Percentiles rank a stretch among this genome's conserved stretches.
phyloP scores from a whole-genome alignment of 2,113 vertebrate species.

The Ranitomeya variabilis region DNA sequence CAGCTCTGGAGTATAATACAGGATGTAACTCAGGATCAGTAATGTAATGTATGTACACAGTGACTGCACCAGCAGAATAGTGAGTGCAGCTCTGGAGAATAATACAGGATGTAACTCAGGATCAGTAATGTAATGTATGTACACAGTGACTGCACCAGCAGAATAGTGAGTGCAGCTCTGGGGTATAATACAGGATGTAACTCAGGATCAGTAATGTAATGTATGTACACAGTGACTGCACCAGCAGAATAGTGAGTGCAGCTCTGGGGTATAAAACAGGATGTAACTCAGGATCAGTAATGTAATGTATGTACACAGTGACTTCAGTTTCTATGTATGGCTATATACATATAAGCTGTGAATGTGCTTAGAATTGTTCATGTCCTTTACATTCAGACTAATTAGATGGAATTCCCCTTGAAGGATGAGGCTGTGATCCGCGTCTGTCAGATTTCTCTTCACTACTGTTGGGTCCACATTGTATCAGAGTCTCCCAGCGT shows the following conservation, averaged over 20 bases:
- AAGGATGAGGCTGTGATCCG: not conserved
- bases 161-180: no score
- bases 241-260: not conserved
- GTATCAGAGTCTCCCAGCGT: not conserved
- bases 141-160: no score
- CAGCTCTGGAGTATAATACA: no score
- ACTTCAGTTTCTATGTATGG: not conserved
- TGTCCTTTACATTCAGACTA: not conserved
- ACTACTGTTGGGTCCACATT: not conserved
- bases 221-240: no score
- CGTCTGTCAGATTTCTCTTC: not conserved
- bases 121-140: no score
- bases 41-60: no score
- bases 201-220: no score
- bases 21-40: no score
- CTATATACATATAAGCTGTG: not conserved
- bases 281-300: not conserved
- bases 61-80: no score
- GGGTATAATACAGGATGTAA: no score
- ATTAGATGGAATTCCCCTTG: not conserved
- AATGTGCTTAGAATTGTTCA: not conserved
- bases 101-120: no score
- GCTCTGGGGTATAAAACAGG: slow-evolving; percentile 1
- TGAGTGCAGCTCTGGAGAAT: no score
- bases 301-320: not conserved